These are phyloP conservation scores for Stenodema calcarata DNA, from an alignment of 2,888 invertebrate species.

Conservation along the genomic window DNA sequence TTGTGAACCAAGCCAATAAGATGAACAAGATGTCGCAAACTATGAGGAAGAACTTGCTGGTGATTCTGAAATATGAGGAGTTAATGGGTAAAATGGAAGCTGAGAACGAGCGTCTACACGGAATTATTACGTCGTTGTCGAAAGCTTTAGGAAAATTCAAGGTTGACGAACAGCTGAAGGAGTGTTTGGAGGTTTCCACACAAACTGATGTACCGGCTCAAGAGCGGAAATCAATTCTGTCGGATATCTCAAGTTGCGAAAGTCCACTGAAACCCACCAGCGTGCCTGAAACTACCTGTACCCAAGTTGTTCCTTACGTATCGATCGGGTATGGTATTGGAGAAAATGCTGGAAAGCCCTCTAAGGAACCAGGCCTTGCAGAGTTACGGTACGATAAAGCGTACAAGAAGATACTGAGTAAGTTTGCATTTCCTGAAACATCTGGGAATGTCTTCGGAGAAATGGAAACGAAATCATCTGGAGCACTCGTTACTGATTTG, in stretches of 20 bases:
- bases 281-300: neutral
- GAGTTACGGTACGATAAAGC: neutral
- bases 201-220: neutral
- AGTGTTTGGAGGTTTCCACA: neutral
- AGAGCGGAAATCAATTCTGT: neutral
- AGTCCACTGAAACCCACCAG: neutral
- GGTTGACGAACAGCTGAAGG: neutral
- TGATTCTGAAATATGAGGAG: constrained; percentile 12
- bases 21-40: neutral
- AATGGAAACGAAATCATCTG: neutral
- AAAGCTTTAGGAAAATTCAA: neutral
- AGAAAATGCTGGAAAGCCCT: neutral
- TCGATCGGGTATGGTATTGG: neutral
- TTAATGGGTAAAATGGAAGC: neutral
- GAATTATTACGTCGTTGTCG: neutral
- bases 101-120: neutral
- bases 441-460: neutral
- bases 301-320: neutral
- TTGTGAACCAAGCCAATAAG: neutral
- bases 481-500: neutral
- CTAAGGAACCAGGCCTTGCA: neutral
- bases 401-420: neutral
- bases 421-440: neutral
- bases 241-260: neutral
- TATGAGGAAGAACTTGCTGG: neutral